Evolutionary conservation across 2,888 invertebrate species (phyloP).

Genomic region (Lymantria monacha): DNA sequence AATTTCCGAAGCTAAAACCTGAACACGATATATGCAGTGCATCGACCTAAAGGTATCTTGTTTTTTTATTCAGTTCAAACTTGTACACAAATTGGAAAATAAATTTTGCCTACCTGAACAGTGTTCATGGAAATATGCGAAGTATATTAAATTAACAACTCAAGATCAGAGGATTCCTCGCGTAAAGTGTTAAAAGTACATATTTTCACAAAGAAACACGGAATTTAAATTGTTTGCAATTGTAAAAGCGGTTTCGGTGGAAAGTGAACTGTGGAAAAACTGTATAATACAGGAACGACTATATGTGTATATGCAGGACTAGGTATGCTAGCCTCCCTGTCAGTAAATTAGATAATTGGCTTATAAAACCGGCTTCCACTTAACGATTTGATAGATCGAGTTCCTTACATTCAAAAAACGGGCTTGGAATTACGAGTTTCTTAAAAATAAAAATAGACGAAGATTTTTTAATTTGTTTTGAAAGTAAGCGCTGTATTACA

Average conservation of each 20-base stretch:
- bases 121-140: conserved; percentile 15
- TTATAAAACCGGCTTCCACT: conserved; percentile 15
- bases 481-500: conserved; percentile 5
- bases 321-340: conserved; percentile 26
- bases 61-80: conserved; percentile 22
- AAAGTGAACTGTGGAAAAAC: conserved; percentile 28
- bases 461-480: conserved; percentile 1
- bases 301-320: conserved; percentile 12
- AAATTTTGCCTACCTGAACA: conserved; percentile 7
- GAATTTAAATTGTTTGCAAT: conserved; percentile 22
- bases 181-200: conserved; percentile 35
- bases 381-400: conserved; percentile 23
- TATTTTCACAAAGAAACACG: conserved; percentile 22
- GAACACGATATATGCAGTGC: conserved; percentile 19
- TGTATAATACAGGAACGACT: conserved; percentile 6
- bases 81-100: conserved; percentile 9
- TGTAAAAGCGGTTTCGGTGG: conserved; percentile 11
- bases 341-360: conserved; percentile 28
- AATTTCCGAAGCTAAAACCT: conserved; percentile 24
- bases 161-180: conserved; percentile 13
- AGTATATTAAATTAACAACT: conserved; percentile 7
- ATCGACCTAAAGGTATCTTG: conserved; percentile 26
- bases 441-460: neutral
- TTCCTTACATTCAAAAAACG: conserved; percentile 7
- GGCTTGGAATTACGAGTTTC: conserved; percentile 3